A percentile compares a stretch with the other conserved stretches of the same genome.
Conservation (phyloP, 2,797 vertebrate species). For the Iguana delicatissima region DNA sequence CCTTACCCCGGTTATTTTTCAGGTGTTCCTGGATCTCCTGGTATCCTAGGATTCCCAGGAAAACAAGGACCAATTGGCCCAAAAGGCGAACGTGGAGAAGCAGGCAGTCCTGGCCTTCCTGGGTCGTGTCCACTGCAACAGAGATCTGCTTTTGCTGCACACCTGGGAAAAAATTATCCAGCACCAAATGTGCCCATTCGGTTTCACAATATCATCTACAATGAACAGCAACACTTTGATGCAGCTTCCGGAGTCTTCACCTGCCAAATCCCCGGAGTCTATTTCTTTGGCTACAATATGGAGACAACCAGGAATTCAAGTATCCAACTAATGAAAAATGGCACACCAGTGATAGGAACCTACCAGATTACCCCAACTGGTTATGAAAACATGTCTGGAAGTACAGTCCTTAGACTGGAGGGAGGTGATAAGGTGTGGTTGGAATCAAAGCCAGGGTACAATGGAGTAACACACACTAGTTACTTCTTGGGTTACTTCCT, state of each 20-base stretch:
- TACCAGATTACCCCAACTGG: background rate
- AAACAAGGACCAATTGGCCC: slow-evolving; percentile 18
- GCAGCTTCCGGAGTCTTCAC: slow-evolving; percentile 63
- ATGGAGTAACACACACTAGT: background rate
- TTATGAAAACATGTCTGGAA: slow-evolving; percentile 17
- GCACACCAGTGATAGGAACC: background rate
- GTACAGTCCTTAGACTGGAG: background rate
- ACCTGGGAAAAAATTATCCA: slow-evolving; percentile 52
- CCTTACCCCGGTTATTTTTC: background rate
- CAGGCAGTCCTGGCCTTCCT: background rate
- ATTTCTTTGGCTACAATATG: slow-evolving; percentile 75
- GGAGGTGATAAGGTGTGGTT: slow-evolving; percentile 28
- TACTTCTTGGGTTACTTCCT: slow-evolving; percentile 26
- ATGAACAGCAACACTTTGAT: slow-evolving; percentile 69
- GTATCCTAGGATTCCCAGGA: background rate
- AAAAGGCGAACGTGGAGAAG: background rate
- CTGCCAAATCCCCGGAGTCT: slow-evolving; percentile 69
- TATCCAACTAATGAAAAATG: slow-evolving; percentile 63
- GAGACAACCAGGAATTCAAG: slow-evolving; percentile 13
- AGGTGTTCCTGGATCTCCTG: background rate
- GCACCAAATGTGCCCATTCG: slow-evolving; percentile 18
- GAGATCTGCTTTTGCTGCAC: slow-evolving; percentile 61
- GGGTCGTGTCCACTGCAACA: slow-evolving; percentile 41
- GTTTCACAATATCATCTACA: slow-evolving; percentile 72
- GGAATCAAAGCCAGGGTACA: background rate